phyloP scores from a whole-genome alignment of 2,113 vertebrate genomes.

The Bujurquina vittata region DNA sequence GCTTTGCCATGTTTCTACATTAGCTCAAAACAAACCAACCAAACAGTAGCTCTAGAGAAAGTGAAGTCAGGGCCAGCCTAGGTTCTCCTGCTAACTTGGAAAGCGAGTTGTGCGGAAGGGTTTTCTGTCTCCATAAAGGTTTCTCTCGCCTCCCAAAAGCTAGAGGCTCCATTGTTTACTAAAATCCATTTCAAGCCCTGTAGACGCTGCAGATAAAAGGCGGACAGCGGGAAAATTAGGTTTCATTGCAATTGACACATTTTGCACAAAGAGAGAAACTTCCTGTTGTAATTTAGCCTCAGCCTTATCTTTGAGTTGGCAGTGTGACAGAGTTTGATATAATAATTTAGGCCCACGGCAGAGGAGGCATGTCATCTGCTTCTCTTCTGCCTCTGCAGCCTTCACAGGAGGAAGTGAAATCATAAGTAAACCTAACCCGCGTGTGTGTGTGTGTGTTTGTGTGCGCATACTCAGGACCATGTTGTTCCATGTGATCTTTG shows the following conservation, averaged over 20 bases:
- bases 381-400: not conserved
- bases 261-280: slow-evolving; percentile 22
- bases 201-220: slow-evolving; percentile 33
- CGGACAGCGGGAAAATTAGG: slow-evolving; percentile 25
- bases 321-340: slow-evolving; percentile 22
- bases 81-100: too few relatives aligned
- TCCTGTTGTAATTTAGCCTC: slow-evolving; percentile 20
- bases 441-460: not conserved
- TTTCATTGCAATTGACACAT: slow-evolving; percentile 9
- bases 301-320: slow-evolving; percentile 24
- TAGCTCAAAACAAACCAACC: not conserved
- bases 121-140: not conserved
- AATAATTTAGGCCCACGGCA: slow-evolving; percentile 26
- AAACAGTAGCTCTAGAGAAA: not conserved
- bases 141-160: slow-evolving; percentile 1
- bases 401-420: slow-evolving; percentile 1
- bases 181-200: slow-evolving; percentile 31
- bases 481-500: slow-evolving; percentile 8
- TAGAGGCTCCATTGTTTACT: slow-evolving; percentile 24
- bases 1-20: not conserved
- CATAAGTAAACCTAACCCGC: slow-evolving; percentile 13
- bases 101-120: too few relatives aligned
- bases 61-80: too few relatives aligned
- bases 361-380: slow-evolving; percentile 18
- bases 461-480: not conserved